Conservation (phyloP, 2,888 invertebrate genomes). For the Sphecodes monilicornis region DNA sequence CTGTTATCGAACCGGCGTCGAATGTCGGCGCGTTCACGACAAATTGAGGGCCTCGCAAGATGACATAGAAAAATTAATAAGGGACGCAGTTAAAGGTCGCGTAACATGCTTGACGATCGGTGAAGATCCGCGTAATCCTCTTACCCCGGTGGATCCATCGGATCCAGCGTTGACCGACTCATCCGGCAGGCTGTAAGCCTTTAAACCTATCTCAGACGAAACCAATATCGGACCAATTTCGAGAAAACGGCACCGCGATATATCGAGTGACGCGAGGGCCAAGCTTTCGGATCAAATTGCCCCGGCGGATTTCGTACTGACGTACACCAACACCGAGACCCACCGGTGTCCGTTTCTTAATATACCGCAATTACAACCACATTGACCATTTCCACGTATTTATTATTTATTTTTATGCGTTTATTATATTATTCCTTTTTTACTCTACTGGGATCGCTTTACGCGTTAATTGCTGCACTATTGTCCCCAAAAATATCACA, state of each 20-base stretch:
- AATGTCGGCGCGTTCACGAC: constrained; percentile 22
- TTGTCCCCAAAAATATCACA: too few species aligned
- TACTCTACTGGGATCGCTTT: too few species aligned
- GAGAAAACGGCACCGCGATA: constrained; percentile 62
- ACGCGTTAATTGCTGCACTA: too few species aligned
- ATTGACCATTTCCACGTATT: neutral
- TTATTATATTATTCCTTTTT: neutral
- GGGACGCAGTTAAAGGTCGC: constrained; percentile 57
- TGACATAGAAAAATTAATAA: constrained; percentile 68
- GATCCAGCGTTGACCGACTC: constrained; percentile 67
- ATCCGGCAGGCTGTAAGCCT: constrained; percentile 66
- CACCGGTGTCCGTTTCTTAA: neutral
- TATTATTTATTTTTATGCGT: neutral
- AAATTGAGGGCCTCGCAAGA: constrained; percentile 54
- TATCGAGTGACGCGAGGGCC: constrained; percentile 23
- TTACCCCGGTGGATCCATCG: constrained; percentile 61
- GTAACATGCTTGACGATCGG: constrained; percentile 65
- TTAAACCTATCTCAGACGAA: constrained; percentile 69
- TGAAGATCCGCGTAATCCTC: constrained; percentile 69
- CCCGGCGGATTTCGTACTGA: neutral
- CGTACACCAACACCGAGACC: neutral
- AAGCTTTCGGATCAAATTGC: constrained; percentile 37
- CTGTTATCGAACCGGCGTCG: constrained; percentile 7
- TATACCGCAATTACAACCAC: neutral
- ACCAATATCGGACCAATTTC: constrained; percentile 72